Base-by-base conservation (phyloP, 2,888 invertebrate species). In the Sphaerolaimus hirsutus region DNA sequence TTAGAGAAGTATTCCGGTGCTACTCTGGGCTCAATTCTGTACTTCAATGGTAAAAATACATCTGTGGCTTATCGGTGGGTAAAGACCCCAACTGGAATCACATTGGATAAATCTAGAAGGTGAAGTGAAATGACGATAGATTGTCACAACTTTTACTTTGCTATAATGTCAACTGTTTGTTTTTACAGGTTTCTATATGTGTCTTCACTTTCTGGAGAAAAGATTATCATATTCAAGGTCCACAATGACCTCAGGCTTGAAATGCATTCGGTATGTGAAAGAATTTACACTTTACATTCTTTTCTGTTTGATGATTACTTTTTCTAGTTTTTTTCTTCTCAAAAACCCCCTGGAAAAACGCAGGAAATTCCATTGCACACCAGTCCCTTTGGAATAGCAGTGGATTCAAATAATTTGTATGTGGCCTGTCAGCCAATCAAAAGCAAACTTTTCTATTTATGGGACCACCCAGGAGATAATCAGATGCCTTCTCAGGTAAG, bases 371-470 rank as follows among this genome's bases (percentile, higher is more conserved):
- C n/a, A n/a, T n/a, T n/a, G n/a, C n/a, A n/a, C n/a, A n/a, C n/a
- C n/a, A n/a, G n/a, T n/a, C n/a, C n/a, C n/a, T n/a, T n/a, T n/a
- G n/a, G n/a, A n/a, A n/a, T 19, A 37, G 7, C 29, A 29, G 29
- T 10, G 14, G 7, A 14, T 29, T 10, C 29, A 7, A 29, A 29
- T 29, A 29, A 49, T 44, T 25, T 49, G 27, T 47, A 29, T n/a
- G 49, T 49, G 12, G 49, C 27, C 19, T 38, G 40, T 23, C 49
- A 49, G 36, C 49, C 49, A 10, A 22, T 47, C 26, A 47, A 47
- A 41, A 44, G n/a, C 23, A 25, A 45, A 10, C 29, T 48, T 21
- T 47, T 49, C 43, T 24, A 41, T 12, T 32, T n/a, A n/a, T n/a
- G n/a, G n/a, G n/a, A n/a, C n/a, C n/a, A n/a, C n/a, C n/a, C n/a